These are phyloP conservation scores for Macrotus californicus DNA, from an alignment of 2,113 vertebrate species.

Conservation along the genomic window DNA sequence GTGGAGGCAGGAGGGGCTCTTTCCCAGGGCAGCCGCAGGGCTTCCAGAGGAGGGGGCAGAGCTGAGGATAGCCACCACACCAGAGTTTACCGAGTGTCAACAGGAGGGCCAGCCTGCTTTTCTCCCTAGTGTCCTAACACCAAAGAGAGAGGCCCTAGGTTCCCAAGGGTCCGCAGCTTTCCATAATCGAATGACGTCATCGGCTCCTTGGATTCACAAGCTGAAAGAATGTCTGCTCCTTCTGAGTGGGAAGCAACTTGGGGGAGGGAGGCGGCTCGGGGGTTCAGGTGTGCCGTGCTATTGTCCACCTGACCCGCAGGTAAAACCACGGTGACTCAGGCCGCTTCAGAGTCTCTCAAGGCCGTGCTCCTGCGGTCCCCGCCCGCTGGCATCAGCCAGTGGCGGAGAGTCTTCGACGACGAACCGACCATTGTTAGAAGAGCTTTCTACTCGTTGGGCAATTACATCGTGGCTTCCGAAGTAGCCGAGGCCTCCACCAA, in stretches of 20 bases:
- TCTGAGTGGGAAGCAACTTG: fast-evolving
- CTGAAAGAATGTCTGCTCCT: fast-evolving
- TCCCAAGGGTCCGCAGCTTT: too few species aligned
- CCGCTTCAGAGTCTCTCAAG: constrained; percentile 81
- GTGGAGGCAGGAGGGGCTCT: neutral
- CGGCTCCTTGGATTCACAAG: neutral
- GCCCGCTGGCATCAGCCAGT: constrained; percentile 85
- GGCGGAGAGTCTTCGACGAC: constrained; percentile 88
- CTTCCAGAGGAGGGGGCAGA: too few species aligned
- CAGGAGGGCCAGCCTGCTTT: fast-evolving
- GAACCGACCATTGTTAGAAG: constrained; percentile 88
- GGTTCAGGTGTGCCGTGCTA: fast-evolving
- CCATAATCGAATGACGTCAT: too few species aligned
- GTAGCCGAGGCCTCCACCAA: constrained; percentile 79
- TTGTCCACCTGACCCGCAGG: constrained; percentile 77
- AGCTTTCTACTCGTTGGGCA: constrained; percentile 93
- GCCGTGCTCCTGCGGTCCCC: constrained; percentile 87
- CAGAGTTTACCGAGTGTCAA: fast-evolving
- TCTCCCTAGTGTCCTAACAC: neutral
- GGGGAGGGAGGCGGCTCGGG: too few species aligned
- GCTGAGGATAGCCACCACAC: fast-evolving
- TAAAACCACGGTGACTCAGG: constrained; percentile 90
- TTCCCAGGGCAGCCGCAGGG: neutral
- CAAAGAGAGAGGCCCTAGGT: neutral
- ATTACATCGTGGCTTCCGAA: constrained; percentile 91